These are phyloP conservation scores for Lagorchestes hirsutus DNA, from an alignment of 2,797 vertebrate species.

Conservation along the genomic window DNA sequence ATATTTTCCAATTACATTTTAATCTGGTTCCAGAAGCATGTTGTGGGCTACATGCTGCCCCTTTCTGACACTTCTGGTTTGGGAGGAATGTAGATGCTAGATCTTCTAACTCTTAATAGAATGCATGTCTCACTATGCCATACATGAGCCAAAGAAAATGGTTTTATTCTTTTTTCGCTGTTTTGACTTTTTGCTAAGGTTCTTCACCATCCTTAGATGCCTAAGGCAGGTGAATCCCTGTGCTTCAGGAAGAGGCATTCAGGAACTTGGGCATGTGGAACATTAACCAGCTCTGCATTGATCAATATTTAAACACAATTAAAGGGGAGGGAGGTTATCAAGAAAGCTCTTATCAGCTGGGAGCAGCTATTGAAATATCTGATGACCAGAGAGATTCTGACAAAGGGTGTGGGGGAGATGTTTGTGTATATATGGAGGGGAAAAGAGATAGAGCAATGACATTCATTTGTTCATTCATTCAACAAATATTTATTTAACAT, in stretches of 20 bases:
- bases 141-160: background rate
- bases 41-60: background rate
- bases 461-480: background rate
- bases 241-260: background rate
- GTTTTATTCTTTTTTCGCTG: background rate
- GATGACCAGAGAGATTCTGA: conserved; percentile 22
- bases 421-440: background rate
- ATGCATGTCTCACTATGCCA: background rate
- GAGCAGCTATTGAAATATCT: conserved; percentile 28
- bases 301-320: conserved; percentile 72
- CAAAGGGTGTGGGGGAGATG: background rate
- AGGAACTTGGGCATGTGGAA: conserved; percentile 36
- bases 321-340: conserved; percentile 51
- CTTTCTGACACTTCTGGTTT: background rate
- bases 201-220: background rate
- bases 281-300: conserved; percentile 61
- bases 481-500: background rate
- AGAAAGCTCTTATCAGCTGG: conserved; percentile 17
- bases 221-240: background rate
- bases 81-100: background rate
- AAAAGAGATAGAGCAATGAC: background rate
- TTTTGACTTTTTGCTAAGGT: background rate
- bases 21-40: background rate
- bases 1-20: background rate
- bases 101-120: background rate